A percentile compares a stretch with the other conserved stretches of the same genome.
These are phyloP conservation scores for Pantherophis guttatus DNA, from an alignment of 2,113 vertebrate species.

Conservation along the genomic window DNA sequence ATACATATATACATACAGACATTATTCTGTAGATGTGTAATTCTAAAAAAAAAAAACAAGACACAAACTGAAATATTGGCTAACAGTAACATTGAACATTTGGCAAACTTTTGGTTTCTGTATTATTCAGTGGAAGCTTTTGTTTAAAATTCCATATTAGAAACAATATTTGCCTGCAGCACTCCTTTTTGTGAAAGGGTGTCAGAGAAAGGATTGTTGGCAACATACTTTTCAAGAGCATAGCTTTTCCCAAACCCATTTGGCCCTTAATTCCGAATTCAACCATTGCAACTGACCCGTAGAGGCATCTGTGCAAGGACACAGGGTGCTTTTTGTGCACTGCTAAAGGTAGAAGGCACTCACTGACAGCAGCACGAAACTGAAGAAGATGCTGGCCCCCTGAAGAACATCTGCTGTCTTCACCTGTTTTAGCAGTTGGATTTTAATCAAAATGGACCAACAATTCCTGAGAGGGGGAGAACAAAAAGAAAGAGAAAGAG, in stretches of 20 bases:
- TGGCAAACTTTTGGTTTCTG: background rate
- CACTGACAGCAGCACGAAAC: conserved; percentile 48
- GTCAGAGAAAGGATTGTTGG: background rate
- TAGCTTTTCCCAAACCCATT: background rate
- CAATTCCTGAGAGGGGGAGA: conserved; percentile 50
- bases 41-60: background rate
- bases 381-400: conserved; percentile 47
- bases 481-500: conserved; percentile 13
- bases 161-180: background rate
- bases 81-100: conserved; percentile 31
- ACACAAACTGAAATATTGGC: background rate
- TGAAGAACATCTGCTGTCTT: conserved; percentile 30
- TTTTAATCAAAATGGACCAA: conserved; percentile 62
- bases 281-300: conserved; percentile 19
- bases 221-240: background rate
- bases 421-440: conserved; percentile 12
- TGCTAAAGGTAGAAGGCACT: conserved; percentile 57
- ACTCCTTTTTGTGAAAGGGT: conserved; percentile 5
- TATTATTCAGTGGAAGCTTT: background rate
- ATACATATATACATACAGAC: conserved; percentile 31
- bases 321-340: conserved; percentile 23
- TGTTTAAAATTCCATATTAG: conserved; percentile 12
- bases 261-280: conserved; percentile 30
- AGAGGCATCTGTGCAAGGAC: conserved; percentile 47
- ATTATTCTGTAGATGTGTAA: background rate